A percentile compares a stretch with the other conserved stretches of the same genome.
Conservation (phyloP, 2,113 vertebrate species). For the Pardalotus punctatus region DNA sequence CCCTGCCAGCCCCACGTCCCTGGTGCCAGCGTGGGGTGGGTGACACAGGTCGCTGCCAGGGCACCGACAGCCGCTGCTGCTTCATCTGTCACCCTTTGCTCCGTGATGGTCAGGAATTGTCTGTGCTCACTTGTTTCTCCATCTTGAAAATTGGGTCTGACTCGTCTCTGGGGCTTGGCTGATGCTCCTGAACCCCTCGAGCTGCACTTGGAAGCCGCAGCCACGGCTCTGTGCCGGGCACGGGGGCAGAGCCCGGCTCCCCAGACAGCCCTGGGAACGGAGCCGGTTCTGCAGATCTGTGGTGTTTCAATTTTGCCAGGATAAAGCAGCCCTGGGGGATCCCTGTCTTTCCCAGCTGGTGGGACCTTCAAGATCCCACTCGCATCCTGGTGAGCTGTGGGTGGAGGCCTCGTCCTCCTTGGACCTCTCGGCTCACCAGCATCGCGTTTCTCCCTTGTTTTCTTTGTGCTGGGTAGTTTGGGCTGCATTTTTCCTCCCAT, state of each 20-base stretch:
- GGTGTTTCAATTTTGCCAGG: not conserved
- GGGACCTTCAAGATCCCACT: not conserved
- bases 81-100: not conserved
- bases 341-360: not conserved
- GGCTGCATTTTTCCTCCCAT: not conserved
- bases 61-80: not conserved
- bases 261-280: not conserved
- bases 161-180: not conserved
- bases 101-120: not conserved
- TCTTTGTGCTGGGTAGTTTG: not conserved
- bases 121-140: not conserved
- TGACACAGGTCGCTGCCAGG: not conserved
- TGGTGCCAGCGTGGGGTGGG: not conserved
- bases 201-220: not conserved
- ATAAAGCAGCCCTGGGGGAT: not conserved
- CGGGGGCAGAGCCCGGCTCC: fast-evolving
- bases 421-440: not conserved
- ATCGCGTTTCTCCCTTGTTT: fast-evolving
- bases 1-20: not conserved
- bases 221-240: fast-evolving
- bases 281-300: not conserved
- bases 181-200: not conserved
- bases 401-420: fast-evolving
- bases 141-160: not conserved
- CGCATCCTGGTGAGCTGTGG: fast-evolving